Conservation (phyloP, 2,113 vertebrate genomes). For the Paedocypris sp. region DNA sequence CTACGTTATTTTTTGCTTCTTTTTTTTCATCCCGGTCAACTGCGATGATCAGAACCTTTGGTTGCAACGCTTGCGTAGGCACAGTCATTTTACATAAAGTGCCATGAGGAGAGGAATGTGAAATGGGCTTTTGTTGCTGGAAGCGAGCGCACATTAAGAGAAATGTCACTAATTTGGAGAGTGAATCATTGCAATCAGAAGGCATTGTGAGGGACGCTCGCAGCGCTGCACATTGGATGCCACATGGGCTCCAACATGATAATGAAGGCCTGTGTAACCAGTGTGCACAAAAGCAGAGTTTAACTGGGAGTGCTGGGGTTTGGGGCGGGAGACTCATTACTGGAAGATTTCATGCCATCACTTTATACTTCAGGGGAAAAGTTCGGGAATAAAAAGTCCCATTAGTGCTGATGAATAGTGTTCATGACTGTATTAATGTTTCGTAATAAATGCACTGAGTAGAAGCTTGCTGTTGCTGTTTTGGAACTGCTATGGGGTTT, state of each 20-base stretch:
- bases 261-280: constrained; percentile 41
- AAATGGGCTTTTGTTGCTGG: constrained; percentile 48
- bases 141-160: constrained; percentile 42
- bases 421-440: constrained; percentile 6
- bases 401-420: background rate
- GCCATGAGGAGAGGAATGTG: constrained; percentile 42
- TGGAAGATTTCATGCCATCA: background rate
- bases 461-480: background rate
- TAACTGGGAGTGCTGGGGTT: constrained; percentile 25
- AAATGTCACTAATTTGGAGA: constrained; percentile 42
- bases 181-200: constrained; percentile 51
- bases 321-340: background rate
- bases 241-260: constrained; percentile 25
- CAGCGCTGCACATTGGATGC: constrained; percentile 23
- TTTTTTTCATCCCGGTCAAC: constrained; percentile 28
- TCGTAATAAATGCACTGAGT: background rate
- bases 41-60: constrained; percentile 47
- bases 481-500: background rate
- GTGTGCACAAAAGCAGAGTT: background rate
- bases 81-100: constrained; percentile 42
- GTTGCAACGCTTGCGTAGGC: constrained; percentile 44
- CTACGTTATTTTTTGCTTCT: background rate
- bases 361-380: background rate
- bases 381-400: background rate
- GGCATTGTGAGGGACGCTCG: constrained; percentile 27